These are phyloP conservation scores for Acromyrmex heyeri DNA, from an alignment of 1,140 invertebrate species.

Conservation along the genomic window DNA sequence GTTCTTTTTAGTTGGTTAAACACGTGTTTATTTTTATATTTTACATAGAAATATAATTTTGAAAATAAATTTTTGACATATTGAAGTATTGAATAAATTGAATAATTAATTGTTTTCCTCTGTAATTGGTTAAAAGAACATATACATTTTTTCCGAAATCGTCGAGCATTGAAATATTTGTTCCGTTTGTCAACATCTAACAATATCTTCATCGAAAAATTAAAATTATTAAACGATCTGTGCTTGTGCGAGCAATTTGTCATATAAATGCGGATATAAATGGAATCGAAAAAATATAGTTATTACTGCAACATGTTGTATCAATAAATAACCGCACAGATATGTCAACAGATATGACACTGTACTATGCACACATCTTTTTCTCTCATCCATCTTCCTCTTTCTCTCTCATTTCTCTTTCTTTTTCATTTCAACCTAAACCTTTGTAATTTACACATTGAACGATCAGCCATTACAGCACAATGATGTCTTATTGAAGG, in stretches of 20 bases:
- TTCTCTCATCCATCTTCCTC: not conserved
- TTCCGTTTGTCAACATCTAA: not conserved
- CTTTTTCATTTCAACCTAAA: not conserved
- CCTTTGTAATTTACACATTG: conserved; percentile 15
- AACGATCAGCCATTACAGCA: not conserved
- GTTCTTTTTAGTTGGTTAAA: not conserved
- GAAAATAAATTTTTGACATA: not conserved
- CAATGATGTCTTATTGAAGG: not conserved
- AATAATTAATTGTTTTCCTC: conserved; percentile 18
- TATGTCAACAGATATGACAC: not conserved
- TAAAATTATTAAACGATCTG: conserved; percentile 19
- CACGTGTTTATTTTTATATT: not conserved
- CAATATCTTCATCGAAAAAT: conserved; percentile 7
- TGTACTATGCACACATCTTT: not conserved
- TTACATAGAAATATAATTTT: not conserved
- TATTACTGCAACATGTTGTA: conserved; percentile 6
- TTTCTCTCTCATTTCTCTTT: not conserved
- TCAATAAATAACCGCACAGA: conserved; percentile 10
- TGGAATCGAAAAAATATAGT: conserved; percentile 2
- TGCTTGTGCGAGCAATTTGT: not conserved
- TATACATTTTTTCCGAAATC: conserved; percentile 16
- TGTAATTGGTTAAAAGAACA: not conserved
- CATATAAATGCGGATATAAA: conserved; percentile 30
- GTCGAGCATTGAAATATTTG: conserved; percentile 18
- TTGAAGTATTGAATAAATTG: conserved; percentile 32